Conservation (phyloP, 1,140 invertebrate genomes). For the Vanessa atalanta region DNA sequence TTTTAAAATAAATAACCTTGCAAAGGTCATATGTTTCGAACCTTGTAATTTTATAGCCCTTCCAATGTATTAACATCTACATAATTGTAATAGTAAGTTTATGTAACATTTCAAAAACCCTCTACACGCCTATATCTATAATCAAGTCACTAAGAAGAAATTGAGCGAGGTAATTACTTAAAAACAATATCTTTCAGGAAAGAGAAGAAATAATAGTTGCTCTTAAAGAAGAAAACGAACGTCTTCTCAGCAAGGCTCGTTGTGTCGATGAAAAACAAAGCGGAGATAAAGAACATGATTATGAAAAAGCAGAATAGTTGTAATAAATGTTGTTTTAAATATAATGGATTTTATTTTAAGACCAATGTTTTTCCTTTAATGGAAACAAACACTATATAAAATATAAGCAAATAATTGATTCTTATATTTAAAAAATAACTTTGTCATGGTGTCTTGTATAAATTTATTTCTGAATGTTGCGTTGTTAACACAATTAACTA, state of each 20-base stretch:
- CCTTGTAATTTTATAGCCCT: too few species aligned
- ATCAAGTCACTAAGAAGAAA: too few species aligned
- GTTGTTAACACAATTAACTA: neutral
- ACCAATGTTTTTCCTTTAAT: neutral
- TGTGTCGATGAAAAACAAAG: slow-evolving; percentile 48
- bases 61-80: too few species aligned
- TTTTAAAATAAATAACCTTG: too few species aligned
- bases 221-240: slow-evolving; percentile 72
- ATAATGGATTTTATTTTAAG: neutral
- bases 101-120: too few species aligned
- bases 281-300: neutral
- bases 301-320: slow-evolving; percentile 6
- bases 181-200: slow-evolving; percentile 49
- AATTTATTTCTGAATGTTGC: neutral
- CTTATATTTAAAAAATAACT: neutral
- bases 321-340: neutral
- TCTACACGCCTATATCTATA: too few species aligned
- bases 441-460: neutral
- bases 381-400: too few species aligned
- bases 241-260: slow-evolving; percentile 62
- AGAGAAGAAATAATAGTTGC: slow-evolving; percentile 63
- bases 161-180: neutral
- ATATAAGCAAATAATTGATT: too few species aligned
- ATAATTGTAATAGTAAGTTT: too few species aligned
- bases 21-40: too few species aligned